A percentile compares a stretch with the other conserved stretches of the same genome.
Conservation (phyloP, 2,797 vertebrate genomes). For the Bryconaethiops microstoma region DNA sequence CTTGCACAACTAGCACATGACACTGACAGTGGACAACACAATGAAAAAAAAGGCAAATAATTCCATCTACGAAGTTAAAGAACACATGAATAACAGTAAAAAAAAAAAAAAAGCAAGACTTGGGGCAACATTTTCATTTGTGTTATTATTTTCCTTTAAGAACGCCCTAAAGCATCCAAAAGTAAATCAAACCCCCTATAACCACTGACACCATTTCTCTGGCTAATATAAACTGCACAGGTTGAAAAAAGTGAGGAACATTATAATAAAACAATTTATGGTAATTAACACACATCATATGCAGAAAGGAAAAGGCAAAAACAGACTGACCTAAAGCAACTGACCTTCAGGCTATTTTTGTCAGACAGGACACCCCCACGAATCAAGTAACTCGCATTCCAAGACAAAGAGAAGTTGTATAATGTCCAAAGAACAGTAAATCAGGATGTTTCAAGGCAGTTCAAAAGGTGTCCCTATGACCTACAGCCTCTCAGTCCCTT, state of each 20-base stretch:
- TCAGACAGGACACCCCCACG: constrained; percentile 38
- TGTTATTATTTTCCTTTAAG: too few species aligned
- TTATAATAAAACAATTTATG: neutral
- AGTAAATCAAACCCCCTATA: neutral
- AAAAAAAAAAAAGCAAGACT: neutral
- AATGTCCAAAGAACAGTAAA: constrained; percentile 41
- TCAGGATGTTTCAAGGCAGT: constrained; percentile 9
- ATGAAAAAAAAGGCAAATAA: neutral
- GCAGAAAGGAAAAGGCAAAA: neutral
- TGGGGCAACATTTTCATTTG: too few species aligned
- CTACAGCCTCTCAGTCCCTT: neutral
- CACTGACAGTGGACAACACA: neutral
- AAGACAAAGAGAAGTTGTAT: constrained; percentile 23
- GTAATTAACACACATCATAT: neutral
- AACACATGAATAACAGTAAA: neutral
- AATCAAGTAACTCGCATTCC: constrained; percentile 18
- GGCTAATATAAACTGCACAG: too few species aligned
- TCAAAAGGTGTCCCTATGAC: neutral
- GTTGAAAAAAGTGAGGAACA: too few species aligned
- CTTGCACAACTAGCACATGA: neutral
- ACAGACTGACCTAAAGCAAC: constrained; percentile 15
- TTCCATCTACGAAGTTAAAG: too few species aligned
- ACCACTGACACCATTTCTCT: too few species aligned
- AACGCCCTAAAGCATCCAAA: too few species aligned
- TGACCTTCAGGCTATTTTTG: constrained; percentile 35